These are phyloP conservation scores for Reticulitermes lucifugus DNA, from an alignment of 2,888 invertebrate genomes.

Conservation along the genomic window DNA sequence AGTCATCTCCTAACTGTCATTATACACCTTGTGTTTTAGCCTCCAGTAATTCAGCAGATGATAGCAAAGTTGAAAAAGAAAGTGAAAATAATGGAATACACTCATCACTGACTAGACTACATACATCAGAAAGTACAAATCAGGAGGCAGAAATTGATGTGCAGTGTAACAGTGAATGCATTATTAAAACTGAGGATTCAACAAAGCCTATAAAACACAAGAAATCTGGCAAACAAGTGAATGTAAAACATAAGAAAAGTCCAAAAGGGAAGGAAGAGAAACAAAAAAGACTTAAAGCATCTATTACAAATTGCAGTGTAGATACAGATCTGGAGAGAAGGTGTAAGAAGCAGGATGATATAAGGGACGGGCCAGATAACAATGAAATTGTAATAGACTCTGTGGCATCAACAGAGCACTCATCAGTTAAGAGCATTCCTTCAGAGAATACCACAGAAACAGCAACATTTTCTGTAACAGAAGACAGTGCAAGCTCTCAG, in stretches of 20 bases:
- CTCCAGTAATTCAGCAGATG: background rate
- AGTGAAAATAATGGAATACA: background rate
- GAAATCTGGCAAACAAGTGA: constrained; percentile 3
- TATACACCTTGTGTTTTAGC: background rate
- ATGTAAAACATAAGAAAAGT: constrained; percentile 9
- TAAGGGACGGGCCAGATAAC: background rate
- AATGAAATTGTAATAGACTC: background rate
- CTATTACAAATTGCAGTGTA: background rate
- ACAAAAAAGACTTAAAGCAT: constrained; percentile 7
- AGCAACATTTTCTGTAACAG: background rate
- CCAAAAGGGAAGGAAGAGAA: constrained; percentile 23
- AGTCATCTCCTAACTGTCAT: background rate
- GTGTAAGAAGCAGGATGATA: background rate
- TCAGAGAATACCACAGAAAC: background rate
- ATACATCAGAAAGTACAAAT: background rate
- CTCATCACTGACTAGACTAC: background rate
- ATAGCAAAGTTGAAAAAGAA: background rate
- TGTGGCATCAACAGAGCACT: background rate
- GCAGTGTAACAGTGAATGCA: background rate
- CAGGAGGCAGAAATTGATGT: background rate
- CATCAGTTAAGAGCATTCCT: constrained; percentile 11
- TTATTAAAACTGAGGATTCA: background rate
- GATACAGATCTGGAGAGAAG: background rate
- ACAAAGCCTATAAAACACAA: background rate
- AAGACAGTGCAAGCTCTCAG: background rate